Conservation (phyloP, 2,113 vertebrate species). For the Forbesichthys papilliferus region DNA sequence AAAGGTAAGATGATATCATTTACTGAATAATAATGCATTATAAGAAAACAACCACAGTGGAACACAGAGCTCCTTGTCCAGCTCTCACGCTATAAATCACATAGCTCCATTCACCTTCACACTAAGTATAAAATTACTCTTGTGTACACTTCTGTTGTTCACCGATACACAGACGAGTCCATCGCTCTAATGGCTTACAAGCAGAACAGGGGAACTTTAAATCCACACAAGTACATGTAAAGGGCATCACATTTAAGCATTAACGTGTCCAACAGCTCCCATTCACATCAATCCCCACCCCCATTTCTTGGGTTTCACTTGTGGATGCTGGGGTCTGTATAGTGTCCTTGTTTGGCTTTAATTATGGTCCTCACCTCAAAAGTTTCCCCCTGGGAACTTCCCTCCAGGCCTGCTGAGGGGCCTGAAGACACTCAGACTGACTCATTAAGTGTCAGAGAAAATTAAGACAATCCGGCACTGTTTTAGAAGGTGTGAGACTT, state of each 20-base stretch:
- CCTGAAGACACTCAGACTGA: constrained; percentile 59
- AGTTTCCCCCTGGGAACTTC: constrained; percentile 59
- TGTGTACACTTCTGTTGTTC: constrained; percentile 48
- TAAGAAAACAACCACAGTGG: constrained; percentile 50
- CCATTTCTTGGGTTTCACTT: constrained; percentile 64
- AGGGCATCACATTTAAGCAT: constrained; percentile 44
- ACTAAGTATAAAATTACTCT: constrained; percentile 53
- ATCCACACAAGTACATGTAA: constrained; percentile 35
- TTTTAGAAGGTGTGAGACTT: constrained; percentile 32
- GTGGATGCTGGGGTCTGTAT: constrained; percentile 59
- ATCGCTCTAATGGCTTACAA: constrained; percentile 44
- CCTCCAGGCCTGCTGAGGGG: constrained; percentile 35
- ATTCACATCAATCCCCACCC: constrained; percentile 47
- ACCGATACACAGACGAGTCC: constrained; percentile 37
- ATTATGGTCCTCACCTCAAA: constrained; percentile 73
- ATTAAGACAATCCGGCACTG: constrained; percentile 54
- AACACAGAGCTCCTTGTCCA: constrained; percentile 64
- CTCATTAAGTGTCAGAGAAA: constrained; percentile 56
- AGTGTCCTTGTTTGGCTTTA: constrained; percentile 69
- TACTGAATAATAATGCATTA: constrained; percentile 49
- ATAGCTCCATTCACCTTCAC: constrained; percentile 34
- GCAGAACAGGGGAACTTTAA: constrained; percentile 35
- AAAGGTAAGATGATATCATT: constrained; percentile 59
- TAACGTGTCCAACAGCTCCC: constrained; percentile 55
- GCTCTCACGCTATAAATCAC: constrained; percentile 51